phyloP scores from a whole-genome alignment of 2,113 vertebrate genomes.

The Diadophis punctatus region DNA sequence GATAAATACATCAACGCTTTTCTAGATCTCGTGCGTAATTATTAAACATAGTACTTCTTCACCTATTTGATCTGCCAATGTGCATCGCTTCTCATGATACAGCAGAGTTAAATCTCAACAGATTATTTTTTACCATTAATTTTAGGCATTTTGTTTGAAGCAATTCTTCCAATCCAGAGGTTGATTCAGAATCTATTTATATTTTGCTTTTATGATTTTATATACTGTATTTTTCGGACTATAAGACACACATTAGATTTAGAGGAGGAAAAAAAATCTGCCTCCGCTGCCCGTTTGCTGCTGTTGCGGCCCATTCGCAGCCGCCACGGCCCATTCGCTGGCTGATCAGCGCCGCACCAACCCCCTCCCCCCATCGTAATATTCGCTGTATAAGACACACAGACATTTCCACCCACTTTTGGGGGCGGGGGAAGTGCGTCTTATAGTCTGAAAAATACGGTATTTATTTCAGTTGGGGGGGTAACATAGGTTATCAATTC shows the following conservation, averaged over 20 bases:
- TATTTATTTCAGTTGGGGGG: not conserved
- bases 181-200: not conserved
- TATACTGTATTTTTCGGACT: not conserved
- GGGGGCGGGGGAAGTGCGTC: too few species aligned
- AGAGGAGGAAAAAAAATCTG: too few species aligned
- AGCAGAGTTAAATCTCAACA: not conserved
- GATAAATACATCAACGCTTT: not conserved
- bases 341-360: too few species aligned
- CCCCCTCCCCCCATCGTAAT: too few species aligned
- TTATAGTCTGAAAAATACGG: too few species aligned
- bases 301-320: too few species aligned
- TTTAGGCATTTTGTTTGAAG: not conserved
- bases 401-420: too few species aligned
- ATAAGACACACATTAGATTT: too few species aligned
- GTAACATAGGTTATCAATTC: not conserved
- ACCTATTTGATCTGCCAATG: not conserved
- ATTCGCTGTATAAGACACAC: too few species aligned
- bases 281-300: too few species aligned
- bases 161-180: not conserved
- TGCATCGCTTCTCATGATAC: not conserved
- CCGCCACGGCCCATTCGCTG: too few species aligned
- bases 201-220: not conserved
- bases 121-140: not conserved
- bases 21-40: not conserved
- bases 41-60: not conserved